Conservation (phyloP, 2,113 vertebrate genomes). For the Platysternon megacephalum region DNA sequence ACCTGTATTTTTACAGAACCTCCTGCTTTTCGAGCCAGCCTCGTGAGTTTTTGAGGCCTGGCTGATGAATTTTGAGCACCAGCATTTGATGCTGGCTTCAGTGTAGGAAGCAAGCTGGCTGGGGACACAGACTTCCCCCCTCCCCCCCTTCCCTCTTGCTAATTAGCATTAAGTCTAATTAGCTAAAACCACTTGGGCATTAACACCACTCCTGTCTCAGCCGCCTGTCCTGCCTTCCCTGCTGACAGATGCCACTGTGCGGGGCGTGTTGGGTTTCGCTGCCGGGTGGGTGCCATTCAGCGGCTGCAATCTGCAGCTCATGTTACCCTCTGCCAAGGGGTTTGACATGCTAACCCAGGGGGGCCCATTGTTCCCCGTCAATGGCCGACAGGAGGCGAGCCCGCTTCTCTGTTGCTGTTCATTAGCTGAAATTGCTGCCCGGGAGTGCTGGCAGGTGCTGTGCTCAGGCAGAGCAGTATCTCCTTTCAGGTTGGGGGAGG, state of each 20-base stretch:
- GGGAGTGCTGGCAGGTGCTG: neutral
- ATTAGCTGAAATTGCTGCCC: constrained; percentile 8
- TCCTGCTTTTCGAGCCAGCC: neutral
- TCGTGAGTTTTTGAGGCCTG: neutral
- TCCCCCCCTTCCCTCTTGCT: neutral
- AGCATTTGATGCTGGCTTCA: neutral
- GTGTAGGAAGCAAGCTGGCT: neutral
- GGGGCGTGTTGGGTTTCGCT: neutral
- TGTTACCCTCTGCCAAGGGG: neutral
- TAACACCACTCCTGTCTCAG: neutral
- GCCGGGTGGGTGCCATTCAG: neutral
- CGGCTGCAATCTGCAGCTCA: neutral
- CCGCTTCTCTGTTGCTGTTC: neutral
- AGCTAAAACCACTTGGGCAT: neutral
- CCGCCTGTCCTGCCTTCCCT: neutral
- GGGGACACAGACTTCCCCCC: neutral
- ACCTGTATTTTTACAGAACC: neutral
- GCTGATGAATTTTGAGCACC: neutral
- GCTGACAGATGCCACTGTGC: neutral
- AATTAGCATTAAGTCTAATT: neutral
- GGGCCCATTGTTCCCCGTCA: neutral
- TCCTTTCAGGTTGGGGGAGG: neutral
- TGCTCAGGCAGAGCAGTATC: neutral
- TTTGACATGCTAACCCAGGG: neutral
- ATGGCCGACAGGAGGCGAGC: neutral